Percentiles rank a stretch among this genome's conserved stretches.
Conservation (phyloP, 2,797 vertebrate genomes). For the Cynopterus sphinx region DNA sequence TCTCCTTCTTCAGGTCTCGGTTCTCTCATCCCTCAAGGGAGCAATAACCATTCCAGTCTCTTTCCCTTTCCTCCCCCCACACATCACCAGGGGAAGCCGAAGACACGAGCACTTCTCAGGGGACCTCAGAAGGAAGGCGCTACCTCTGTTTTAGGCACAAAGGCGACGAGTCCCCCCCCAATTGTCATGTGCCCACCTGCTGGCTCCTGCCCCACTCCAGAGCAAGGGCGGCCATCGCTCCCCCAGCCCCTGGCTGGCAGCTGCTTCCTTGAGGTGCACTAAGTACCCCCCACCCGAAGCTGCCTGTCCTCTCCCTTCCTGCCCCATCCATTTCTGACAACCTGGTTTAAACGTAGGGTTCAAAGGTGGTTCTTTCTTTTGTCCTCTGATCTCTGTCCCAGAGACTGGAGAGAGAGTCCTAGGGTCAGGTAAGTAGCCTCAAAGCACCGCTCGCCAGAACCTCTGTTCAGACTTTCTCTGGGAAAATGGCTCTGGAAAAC, state of each 20-base stretch:
- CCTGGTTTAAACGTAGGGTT: not conserved
- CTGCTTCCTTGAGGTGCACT: not conserved
- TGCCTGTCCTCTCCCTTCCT: not conserved
- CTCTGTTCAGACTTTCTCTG: not conserved
- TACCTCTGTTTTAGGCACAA: not conserved
- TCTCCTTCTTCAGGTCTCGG: not conserved
- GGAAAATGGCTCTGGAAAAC: not conserved
- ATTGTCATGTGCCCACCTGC: not conserved
- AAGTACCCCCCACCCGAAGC: not conserved
- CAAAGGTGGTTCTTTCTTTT: not conserved
- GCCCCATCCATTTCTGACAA: not conserved
- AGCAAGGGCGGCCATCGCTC: not conserved
- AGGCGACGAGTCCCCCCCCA: not conserved
- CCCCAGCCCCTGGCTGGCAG: not conserved
- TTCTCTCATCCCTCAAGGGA: not conserved
- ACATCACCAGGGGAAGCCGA: not conserved
- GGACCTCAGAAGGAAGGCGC: conserved; percentile 31
- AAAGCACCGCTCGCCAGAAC: not conserved
- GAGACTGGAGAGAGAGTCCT: not conserved
- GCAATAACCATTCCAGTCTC: conserved; percentile 22
- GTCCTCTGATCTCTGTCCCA: not conserved
- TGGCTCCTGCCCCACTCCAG: not conserved
- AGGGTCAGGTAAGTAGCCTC: conserved; percentile 67
- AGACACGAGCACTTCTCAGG: conserved; percentile 12
- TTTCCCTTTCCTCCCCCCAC: too few species aligned